phyloP scores from a whole-genome alignment of 2,113 vertebrate species.

The Beaufortia kweichowensis region DNA sequence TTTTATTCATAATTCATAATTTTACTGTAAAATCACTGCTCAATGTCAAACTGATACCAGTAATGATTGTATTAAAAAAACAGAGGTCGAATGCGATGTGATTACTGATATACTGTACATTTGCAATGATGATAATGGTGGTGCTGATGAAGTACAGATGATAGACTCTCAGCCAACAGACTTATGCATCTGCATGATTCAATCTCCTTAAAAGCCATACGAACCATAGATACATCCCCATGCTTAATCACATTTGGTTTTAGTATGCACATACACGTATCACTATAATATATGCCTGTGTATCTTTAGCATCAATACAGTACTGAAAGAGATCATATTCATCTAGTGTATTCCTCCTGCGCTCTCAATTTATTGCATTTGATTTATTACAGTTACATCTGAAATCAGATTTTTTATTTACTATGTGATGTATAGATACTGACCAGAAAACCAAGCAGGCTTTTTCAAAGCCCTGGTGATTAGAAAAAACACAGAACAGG shows the following conservation, averaged over 20 bases:
- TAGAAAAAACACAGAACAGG: constrained; percentile 22
- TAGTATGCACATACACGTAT: constrained; percentile 11
- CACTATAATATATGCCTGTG: constrained; percentile 15
- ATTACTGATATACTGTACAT: not conserved
- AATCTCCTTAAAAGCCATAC: constrained; percentile 51
- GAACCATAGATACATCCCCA: constrained; percentile 11
- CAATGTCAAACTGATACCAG: too few species aligned
- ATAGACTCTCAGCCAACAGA: not conserved
- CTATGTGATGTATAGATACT: not conserved
- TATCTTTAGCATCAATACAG: not conserved
- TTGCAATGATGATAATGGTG: constrained; percentile 17
- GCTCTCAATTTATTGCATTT: not conserved
- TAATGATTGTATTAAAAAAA: not conserved
- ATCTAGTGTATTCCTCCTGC: not conserved
- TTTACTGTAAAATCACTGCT: too few species aligned
- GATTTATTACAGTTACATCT: not conserved
- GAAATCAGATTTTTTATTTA: too few species aligned
- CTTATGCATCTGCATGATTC: constrained; percentile 3
- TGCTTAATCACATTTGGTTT: constrained; percentile 46
- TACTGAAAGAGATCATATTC: not conserved
- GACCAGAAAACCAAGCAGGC: not conserved
- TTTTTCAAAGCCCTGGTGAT: not conserved
- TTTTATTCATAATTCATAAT: too few species aligned
- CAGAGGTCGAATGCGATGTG: not conserved
- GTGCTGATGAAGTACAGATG: constrained; percentile 27